Base-by-base conservation (phyloP, 2,888 invertebrate genomes). In the Halictus ligatus region DNA sequence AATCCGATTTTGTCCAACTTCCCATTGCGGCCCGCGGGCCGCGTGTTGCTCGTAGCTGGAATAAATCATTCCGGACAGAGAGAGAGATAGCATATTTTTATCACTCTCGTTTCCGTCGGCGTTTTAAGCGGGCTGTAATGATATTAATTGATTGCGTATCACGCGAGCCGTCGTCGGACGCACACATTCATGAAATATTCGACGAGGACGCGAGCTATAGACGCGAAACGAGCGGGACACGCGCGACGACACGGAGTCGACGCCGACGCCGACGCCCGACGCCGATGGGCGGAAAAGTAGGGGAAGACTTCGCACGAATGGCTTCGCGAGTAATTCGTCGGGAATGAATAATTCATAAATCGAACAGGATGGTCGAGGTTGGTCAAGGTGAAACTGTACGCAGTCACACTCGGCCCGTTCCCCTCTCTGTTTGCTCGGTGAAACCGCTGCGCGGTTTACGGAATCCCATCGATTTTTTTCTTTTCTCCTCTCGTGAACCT, bases 331-430 rank as follows among this genome's bases (percentile, higher is more conserved):
- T 81, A 75, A 82, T 89, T 84, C 88, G 75, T 69, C 69, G 75
- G 54, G 29, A 35, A 84, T 89, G 89, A 89, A 89, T 89, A 89
- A 89, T 89, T 89, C 84, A 89, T 89, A 88, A 83, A 88, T 89
- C 80, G 79, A 79, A 84, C 79, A 46, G 71, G 60, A 15, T 58
- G 60, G 75, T 25, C 35, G 74, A 29, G 84, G 35, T 78, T 85
- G 86, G 86, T 85, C 81, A 85, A 86, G 85, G 81, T 85, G 75
- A 85, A 81, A 69, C 76, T 72, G 54, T 21, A 75, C 67, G 40
- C 69, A 40, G 67, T 15, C 69, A 29, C 18, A 29, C n/a, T 50
- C 29, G 18, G 25, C n/a, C 21, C 35, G 35, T 60, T 43, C n/a
- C n/a, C 60, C n/a, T 2, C 4, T 13, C 10, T 15, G 21, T 21